Evolutionary conservation across 2,113 vertebrate species (phyloP).

Genomic region (Camelus dromedarius): DNA sequence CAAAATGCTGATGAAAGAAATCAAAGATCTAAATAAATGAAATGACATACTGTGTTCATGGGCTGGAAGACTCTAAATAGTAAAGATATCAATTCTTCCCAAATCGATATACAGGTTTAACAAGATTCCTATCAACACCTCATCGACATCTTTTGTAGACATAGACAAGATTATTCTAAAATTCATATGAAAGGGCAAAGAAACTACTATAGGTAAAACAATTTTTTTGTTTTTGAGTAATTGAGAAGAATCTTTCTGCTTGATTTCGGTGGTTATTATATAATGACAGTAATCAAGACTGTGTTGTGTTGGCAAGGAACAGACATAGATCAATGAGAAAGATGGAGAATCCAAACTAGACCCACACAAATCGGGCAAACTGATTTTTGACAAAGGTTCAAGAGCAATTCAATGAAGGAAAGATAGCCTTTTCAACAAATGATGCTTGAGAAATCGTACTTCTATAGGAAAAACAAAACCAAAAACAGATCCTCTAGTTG

Average conservation of each 20-base stretch:
- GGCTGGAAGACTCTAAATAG: neutral
- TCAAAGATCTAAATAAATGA: neutral
- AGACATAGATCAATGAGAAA: neutral
- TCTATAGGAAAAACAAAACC: neutral
- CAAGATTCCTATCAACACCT: neutral
- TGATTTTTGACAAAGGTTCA: neutral
- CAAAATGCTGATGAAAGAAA: neutral
- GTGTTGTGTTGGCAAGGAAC: neutral
- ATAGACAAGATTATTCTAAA: neutral
- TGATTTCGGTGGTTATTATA: neutral
- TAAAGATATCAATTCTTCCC: neutral
- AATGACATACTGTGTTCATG: neutral
- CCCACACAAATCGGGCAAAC: neutral
- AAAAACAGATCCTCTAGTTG: neutral
- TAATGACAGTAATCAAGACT: fast-evolving
- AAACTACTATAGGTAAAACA: neutral
- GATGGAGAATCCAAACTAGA: neutral
- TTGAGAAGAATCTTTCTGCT: neutral
- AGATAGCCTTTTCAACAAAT: neutral
- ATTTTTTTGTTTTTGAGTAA: neutral
- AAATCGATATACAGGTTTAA: neutral
- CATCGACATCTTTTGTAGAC: neutral
- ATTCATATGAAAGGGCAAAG: neutral
- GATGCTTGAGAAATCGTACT: neutral
- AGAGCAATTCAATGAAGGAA: neutral